Evolutionary conservation across 2,888 invertebrate species (phyloP), one percentile per base, ranked within the genome.

Genomic region (Chrysolina oricalcia): DNA sequence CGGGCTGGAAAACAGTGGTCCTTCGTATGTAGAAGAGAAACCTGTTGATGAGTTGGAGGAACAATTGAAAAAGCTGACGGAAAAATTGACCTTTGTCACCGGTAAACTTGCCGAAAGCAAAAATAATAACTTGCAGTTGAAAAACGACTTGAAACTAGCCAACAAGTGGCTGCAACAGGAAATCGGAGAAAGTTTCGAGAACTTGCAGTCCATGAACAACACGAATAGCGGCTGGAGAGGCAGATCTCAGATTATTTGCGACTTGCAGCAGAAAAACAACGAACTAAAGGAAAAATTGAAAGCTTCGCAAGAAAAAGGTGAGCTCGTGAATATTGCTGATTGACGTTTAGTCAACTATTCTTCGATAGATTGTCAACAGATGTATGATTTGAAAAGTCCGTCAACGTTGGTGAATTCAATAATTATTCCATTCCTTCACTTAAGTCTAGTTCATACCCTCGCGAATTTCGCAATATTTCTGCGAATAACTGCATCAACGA

Each of bases 141-240:
- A 93, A 84, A 94, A 92, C 81, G 95, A 95, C 80, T 89, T 95
- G 48, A 91, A 94, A 79, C 85, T 93, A 72, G 93, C 94, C 0
- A 93, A 94, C 19, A 95, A 94, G 89, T 92, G 94, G 78, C 85
- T 96, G 19, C 92, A 93, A 83, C 93, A 93, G 85, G 96, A 96
- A 88, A 89, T 94, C 17, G 96, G 96, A 0, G 94, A 95, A 73
- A 91, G 90, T 81, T 92, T 94, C 53, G 92, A 91, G 2, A 92
- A 92, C 82, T 89, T 94, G 11, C 92, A 91, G 81, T 90, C 91
- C 69, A 85, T 94, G 43, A 90, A 91, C 66, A 90, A 90, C 80
- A 90, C 91, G 75, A 88, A 91, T 67, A 90, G 91, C 59, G 92
- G 91, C 13, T 96, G 95, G 95, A 92, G 94, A 79, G 95, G 96